phyloP scores from a whole-genome alignment of 2,888 invertebrate genomes.

The Therioaphis trifolii region DNA sequence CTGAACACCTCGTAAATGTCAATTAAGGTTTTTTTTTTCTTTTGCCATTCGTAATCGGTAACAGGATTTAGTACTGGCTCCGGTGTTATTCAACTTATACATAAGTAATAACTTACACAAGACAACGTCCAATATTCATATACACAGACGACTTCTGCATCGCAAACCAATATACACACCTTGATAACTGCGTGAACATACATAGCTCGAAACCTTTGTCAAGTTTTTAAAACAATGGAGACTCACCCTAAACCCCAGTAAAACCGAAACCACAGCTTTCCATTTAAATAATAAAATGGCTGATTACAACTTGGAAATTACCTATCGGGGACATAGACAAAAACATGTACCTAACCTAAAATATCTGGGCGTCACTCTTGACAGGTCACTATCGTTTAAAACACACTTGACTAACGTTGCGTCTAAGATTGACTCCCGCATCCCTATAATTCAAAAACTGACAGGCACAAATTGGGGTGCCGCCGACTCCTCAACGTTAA shows the following conservation, averaged over 20 bases:
- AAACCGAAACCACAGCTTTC: conserved; percentile 3
- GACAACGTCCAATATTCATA: conserved; percentile 46
- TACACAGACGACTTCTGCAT: conserved; percentile 59
- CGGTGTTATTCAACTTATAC: conserved; percentile 62
- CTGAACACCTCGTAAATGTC: too few relatives aligned
- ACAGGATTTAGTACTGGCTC: conserved; percentile 61
- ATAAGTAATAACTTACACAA: conserved; percentile 58
- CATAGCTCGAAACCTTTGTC: background rate
- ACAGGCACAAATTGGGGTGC: conserved; percentile 18
- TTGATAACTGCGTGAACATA: background rate
- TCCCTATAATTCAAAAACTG: conserved; percentile 42
- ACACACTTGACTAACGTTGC: conserved; percentile 19
- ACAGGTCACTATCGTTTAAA: conserved; percentile 47
- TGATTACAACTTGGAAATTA: background rate
- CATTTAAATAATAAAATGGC: conserved; percentile 24
- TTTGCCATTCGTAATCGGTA: too few relatives aligned
- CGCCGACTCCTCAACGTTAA: background rate
- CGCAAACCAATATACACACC: too few relatives aligned
- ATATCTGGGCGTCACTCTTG: conserved; percentile 58
- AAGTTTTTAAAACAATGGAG: background rate
- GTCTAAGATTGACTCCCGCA: conserved; percentile 17
- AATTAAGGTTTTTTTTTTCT: too few relatives aligned
- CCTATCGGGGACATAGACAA: background rate
- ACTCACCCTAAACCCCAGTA: background rate
- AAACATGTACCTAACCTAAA: conserved; percentile 39